Conservation (phyloP, 2,888 invertebrate species). For the Thymelicus acteon region DNA sequence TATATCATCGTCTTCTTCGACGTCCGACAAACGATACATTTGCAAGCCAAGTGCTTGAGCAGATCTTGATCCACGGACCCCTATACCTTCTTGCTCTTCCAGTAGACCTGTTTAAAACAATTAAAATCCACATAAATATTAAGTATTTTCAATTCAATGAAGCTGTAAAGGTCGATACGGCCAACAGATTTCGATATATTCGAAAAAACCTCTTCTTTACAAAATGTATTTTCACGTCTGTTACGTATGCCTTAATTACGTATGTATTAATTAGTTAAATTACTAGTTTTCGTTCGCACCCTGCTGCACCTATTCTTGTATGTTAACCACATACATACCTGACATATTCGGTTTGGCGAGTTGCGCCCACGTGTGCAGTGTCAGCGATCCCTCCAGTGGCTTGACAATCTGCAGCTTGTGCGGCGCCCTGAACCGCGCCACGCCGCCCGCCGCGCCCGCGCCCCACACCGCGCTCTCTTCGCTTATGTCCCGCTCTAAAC, state of each 20-base stretch:
- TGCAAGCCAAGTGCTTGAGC: constrained; percentile 91
- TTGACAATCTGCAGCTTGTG: constrained; percentile 97
- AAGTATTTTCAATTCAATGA: too few relatives aligned
- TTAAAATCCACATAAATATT: neutral
- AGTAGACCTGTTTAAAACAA: constrained; percentile 82
- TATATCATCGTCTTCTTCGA: constrained; percentile 91
- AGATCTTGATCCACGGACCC: constrained; percentile 91
- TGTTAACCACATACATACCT: constrained; percentile 68
- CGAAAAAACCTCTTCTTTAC: too few relatives aligned
- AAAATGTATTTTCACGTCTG: too few relatives aligned
- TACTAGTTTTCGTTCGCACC: too few relatives aligned
- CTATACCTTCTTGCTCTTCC: constrained; percentile 96
- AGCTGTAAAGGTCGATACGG: too few relatives aligned
- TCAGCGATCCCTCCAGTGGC: constrained; percentile 96
- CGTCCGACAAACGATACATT: constrained; percentile 86
- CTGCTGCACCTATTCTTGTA: too few relatives aligned
- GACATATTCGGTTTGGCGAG: constrained; percentile 97
- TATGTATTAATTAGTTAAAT: too few relatives aligned
- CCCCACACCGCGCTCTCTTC: constrained; percentile 81
- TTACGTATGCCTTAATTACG: too few relatives aligned
- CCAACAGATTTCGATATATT: too few relatives aligned
- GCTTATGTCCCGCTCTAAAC: constrained; percentile 66
- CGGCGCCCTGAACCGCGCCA: constrained; percentile 89
- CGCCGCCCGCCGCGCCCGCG: constrained; percentile 72
- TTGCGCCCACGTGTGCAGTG: constrained; percentile 97